These are phyloP conservation scores for Drosophila melanosoma DNA, from an alignment of 2,888 invertebrate species.

Conservation along the genomic window DNA sequence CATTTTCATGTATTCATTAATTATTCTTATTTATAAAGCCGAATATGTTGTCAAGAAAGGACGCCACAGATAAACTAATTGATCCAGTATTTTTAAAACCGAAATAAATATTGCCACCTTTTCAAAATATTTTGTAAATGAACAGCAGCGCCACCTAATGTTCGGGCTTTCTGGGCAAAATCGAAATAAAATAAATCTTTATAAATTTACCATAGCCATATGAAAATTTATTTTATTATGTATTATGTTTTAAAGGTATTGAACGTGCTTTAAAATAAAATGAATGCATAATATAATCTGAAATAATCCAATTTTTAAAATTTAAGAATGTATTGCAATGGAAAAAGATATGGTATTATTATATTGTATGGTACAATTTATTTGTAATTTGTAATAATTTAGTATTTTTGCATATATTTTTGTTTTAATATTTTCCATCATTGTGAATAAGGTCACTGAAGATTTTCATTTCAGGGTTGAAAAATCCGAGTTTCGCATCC, in stretches of 20 bases:
- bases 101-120: background rate
- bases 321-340: background rate
- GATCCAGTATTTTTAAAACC: background rate
- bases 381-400: background rate
- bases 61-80: background rate
- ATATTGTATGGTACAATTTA: background rate
- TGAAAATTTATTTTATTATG: background rate
- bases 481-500: background rate
- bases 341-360: background rate
- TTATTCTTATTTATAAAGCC: background rate
- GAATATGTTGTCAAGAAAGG: background rate
- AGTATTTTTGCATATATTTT: background rate
- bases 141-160: background rate
- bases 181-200: conserved; percentile 58
- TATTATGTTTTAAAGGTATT: background rate
- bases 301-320: background rate
- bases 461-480: background rate
- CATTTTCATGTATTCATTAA: conserved; percentile 20
- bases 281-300: background rate
- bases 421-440: background rate
- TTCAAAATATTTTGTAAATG: background rate
- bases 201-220: background rate
- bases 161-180: conserved; percentile 19
- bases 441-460: background rate
- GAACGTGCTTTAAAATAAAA: background rate